Conservation (phyloP, 2,888 invertebrate species). For the Drosophila peninsularis region DNA sequence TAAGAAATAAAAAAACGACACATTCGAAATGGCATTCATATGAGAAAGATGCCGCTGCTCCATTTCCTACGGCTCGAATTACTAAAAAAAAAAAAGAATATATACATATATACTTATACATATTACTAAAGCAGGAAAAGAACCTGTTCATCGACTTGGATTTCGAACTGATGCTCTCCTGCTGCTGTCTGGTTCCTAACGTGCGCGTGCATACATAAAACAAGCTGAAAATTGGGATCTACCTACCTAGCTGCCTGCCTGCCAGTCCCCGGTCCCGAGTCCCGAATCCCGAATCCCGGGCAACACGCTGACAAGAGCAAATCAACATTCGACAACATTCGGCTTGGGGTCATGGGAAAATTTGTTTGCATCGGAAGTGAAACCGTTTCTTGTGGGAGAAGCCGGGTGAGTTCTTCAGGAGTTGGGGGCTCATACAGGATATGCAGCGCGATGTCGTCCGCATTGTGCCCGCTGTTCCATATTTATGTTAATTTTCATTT, state of each 20-base stretch:
- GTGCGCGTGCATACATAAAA: slow-evolving; percentile 58
- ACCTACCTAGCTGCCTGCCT: slow-evolving; percentile 34
- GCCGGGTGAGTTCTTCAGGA: slow-evolving; percentile 2
- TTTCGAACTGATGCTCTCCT: slow-evolving; percentile 26
- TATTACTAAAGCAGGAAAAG: slow-evolving; percentile 63
- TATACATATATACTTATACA: slow-evolving; percentile 1
- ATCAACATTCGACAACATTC: slow-evolving; percentile 55
- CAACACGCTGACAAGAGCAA: slow-evolving; percentile 64
- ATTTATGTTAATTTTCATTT: slow-evolving; percentile 74
- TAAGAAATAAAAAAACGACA: slow-evolving; percentile 38
- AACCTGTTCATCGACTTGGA: slow-evolving; percentile 65
- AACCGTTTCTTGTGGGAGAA: slow-evolving; percentile 55
- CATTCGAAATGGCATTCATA: slow-evolving; percentile 65
- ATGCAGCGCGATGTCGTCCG: slow-evolving; percentile 37
- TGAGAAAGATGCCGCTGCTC: slow-evolving; percentile 66
- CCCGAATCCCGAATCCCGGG: background rate
- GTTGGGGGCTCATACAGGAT: slow-evolving; percentile 55
- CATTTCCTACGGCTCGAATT: slow-evolving; percentile 73
- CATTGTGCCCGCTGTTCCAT: slow-evolving; percentile 42
- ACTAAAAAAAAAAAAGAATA: slow-evolving; percentile 43
- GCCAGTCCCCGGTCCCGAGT: slow-evolving; percentile 17
- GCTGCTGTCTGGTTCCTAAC: slow-evolving; percentile 29
- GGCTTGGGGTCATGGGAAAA: slow-evolving; percentile 72
- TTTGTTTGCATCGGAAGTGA: slow-evolving; percentile 72
- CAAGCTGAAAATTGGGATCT: slow-evolving; percentile 48